These are phyloP conservation scores for Echeneis naucrates DNA, from an alignment of 2,797 vertebrate genomes.

Conservation along the genomic window DNA sequence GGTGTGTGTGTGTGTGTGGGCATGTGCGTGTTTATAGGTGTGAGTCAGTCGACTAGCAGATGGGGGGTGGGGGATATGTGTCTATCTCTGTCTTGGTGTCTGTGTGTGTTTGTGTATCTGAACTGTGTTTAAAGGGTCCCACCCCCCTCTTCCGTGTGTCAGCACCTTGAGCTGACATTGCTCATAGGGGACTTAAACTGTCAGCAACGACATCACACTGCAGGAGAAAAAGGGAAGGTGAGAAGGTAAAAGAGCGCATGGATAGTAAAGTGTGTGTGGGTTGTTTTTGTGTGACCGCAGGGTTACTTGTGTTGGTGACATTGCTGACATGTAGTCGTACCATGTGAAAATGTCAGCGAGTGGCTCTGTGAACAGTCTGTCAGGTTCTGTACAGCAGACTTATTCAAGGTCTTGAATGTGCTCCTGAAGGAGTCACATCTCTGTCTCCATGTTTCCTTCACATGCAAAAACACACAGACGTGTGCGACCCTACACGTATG, in stretches of 20 bases:
- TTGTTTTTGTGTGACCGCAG: neutral
- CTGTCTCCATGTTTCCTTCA: constrained; percentile 30
- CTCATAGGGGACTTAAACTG: constrained; percentile 60
- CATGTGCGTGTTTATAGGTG: constrained; percentile 3
- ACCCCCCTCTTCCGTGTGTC: constrained; percentile 52
- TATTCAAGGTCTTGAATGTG: constrained; percentile 61
- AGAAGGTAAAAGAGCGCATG: constrained; percentile 43
- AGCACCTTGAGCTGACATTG: constrained; percentile 70
- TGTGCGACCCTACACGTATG: constrained; percentile 17
- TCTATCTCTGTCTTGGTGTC: constrained; percentile 2
- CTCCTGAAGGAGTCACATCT: constrained; percentile 38
- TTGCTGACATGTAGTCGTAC: constrained; percentile 56
- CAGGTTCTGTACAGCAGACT: constrained; percentile 63
- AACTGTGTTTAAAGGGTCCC: constrained; percentile 49
- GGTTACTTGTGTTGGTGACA: constrained; percentile 48
- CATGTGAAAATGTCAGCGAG: constrained; percentile 54
- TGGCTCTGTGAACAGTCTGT: constrained; percentile 59
- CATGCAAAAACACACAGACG: constrained; percentile 35
- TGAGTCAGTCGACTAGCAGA: constrained; percentile 9
- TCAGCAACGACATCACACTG: constrained; percentile 53
- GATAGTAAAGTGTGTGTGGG: constrained; percentile 29
- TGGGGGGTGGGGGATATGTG: neutral
- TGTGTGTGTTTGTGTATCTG: constrained; percentile 35
- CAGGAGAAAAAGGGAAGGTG: constrained; percentile 20
- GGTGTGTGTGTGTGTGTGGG: constrained; percentile 26